These are phyloP conservation scores for Diplazon laetatorius DNA, from an alignment of 2,888 invertebrate genomes.

Conservation along the genomic window DNA sequence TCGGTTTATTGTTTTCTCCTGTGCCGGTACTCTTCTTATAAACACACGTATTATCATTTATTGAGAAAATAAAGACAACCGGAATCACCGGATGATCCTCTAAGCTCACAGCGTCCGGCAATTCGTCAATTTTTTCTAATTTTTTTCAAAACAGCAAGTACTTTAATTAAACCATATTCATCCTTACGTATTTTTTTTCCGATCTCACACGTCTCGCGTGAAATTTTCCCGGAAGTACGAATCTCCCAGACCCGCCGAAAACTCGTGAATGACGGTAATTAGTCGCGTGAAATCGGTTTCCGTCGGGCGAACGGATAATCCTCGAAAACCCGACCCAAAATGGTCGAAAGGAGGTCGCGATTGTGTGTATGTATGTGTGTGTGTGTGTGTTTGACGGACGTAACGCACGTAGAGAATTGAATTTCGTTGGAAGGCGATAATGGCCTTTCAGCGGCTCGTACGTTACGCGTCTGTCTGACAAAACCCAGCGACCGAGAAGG, in stretches of 20 bases:
- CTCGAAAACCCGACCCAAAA: conserved; percentile 13
- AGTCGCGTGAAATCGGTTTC: conserved; percentile 35
- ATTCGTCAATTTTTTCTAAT: no score
- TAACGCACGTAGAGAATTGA: conserved; percentile 53
- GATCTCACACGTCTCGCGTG: no score
- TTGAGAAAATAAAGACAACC: no score
- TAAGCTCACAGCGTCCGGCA: no score
- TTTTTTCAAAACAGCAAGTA: no score
- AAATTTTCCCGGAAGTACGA: neutral
- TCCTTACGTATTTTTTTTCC: no score
- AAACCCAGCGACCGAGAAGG: conserved; percentile 16
- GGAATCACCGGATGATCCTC: no score
- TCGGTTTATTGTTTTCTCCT: no score
- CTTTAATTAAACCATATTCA: no score
- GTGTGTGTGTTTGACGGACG: conserved; percentile 50
- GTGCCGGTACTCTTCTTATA: no score
- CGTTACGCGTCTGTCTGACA: conserved; percentile 45
- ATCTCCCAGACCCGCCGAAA: conserved; percentile 14
- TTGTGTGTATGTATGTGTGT: no score
- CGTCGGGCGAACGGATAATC: neutral
- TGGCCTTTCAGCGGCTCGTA: conserved; percentile 52
- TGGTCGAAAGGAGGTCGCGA: conserved; percentile 9
- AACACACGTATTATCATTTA: no score
- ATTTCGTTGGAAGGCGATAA: conserved; percentile 51
- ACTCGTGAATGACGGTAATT: conserved; percentile 36